Base-by-base conservation (phyloP, 2,888 invertebrate species). In the Scaptomyza parva region DNA sequence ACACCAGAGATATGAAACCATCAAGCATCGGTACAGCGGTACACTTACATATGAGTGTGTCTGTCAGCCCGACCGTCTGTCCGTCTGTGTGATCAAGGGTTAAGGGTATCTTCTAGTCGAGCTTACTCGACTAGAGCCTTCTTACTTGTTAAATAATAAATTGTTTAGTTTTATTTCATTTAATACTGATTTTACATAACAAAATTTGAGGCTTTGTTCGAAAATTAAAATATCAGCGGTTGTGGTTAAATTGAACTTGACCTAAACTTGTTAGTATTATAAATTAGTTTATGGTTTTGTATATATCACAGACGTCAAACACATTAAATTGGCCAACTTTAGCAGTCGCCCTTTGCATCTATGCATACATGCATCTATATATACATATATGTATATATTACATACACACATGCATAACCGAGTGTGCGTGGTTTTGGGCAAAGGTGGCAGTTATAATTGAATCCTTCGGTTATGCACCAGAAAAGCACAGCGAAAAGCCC, bases 391-490 rank as follows among this genome's bases (percentile, higher is more conserved):
- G 28, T 28, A 43, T 22, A 39, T 22, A 6, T 14, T 17, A 39
- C 22, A 54, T 17, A 18, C 11, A 26, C 40, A 24, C 9, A 8
- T 8, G 4, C 20, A 17, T 14, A 12, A 9, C n/a, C 28, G 26
- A 9, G 26, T 26, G 33, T 14, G 44, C 17, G 64, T 18, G 64
- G 62, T 63, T 74, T 52, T 41, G 62, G 66, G 61, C 18, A 11
- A 39, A 47, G 28, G 63, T 66, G 45, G 51, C 70, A 64, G 57
- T 69, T 76, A 70, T 82, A 82, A 82, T 82, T 82, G 87, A 84
- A 85, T 81, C 68, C 78, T 60, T 67, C 51, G 85, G 62, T 68
- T 70, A 57, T 78, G 78, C 86, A 71, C 51, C 53, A 61, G 64
- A 62, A 50, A 41, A 41, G 24, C 52, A 51, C 37, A 33, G 9